phyloP scores from a whole-genome alignment of 2,888 invertebrate genomes.

The Lasioglossum calceatum region DNA sequence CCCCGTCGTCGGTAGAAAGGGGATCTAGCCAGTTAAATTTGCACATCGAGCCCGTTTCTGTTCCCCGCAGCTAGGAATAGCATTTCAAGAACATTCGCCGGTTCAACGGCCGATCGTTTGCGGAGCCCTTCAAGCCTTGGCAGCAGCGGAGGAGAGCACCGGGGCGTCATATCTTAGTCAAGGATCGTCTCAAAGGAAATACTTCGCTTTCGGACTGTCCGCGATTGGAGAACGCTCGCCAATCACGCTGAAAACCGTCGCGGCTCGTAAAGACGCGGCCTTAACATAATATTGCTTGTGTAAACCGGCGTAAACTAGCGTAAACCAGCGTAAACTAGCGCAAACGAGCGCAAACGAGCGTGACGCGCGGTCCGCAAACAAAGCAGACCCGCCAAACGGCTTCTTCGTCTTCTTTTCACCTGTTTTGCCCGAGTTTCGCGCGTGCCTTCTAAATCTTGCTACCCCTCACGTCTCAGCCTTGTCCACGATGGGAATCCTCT shows the following conservation, averaged over 20 bases:
- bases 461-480: not conserved
- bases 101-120: conserved; percentile 68
- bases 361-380: conserved; percentile 44
- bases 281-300: conserved; percentile 57
- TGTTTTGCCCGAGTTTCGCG: conserved; percentile 23
- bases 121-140: conserved; percentile 61
- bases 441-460: conserved; percentile 25
- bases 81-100: conserved; percentile 54
- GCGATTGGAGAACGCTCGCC: conserved; percentile 16
- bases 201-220: conserved; percentile 41
- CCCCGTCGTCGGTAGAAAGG: not conserved
- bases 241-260: conserved; percentile 31
- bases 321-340: not conserved
- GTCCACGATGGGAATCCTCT: not conserved
- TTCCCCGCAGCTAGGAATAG: conserved; percentile 34
- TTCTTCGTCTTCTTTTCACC: not conserved
- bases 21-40: conserved; percentile 41
- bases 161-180: conserved; percentile 55
- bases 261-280: conserved; percentile 45
- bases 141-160: conserved; percentile 24
- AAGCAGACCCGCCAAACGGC: conserved; percentile 9
- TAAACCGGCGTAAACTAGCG: conserved; percentile 51
- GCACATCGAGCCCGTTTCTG: conserved; percentile 36
- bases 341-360: conserved; percentile 54
- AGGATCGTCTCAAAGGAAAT: conserved; percentile 56